A percentile compares a stretch with the other conserved stretches of the same genome.
These are phyloP conservation scores for Paralvinella palmiformis DNA, from an alignment of 1,140 invertebrate genomes.

Conservation along the genomic window DNA sequence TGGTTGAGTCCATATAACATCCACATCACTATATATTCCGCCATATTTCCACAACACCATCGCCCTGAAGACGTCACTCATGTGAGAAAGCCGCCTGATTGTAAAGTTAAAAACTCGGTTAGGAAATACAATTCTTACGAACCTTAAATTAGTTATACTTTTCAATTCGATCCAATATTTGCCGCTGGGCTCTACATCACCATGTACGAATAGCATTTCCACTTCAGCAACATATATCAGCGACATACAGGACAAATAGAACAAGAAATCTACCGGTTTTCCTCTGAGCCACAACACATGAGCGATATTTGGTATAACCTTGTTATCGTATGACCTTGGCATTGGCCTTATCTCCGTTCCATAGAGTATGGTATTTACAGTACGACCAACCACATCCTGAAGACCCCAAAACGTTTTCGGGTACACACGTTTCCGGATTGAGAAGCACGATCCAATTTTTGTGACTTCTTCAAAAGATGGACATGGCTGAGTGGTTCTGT, in stretches of 20 bases:
- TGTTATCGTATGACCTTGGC: background rate
- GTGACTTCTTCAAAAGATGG: background rate
- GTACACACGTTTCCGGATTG: background rate
- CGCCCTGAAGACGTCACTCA: constrained; percentile 20
- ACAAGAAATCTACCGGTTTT: constrained; percentile 9
- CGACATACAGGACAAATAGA: constrained; percentile 16
- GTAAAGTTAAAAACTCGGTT: background rate
- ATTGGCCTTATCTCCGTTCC: background rate
- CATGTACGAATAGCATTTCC: constrained; percentile 16
- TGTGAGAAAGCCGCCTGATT: background rate
- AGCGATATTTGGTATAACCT: constrained; percentile 17
- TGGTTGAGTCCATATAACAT: constrained; percentile 17
- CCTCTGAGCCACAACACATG: constrained; percentile 21
- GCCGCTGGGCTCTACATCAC: constrained; percentile 10
- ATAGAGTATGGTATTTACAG: background rate
- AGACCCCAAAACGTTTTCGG: background rate
- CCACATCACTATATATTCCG: constrained; percentile 20
- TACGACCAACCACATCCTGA: background rate
- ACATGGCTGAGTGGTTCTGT: background rate
- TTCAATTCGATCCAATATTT: constrained; percentile 9
- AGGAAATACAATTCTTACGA: background rate
- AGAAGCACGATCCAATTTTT: background rate
- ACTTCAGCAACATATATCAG: constrained; percentile 16
- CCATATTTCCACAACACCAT: constrained; percentile 18
- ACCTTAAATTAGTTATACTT: background rate